A percentile compares a stretch with the other conserved stretches of the same genome.
Evolutionary conservation across 2,888 invertebrate genomes (phyloP).

Genomic region (Cerceris rybyensis): DNA sequence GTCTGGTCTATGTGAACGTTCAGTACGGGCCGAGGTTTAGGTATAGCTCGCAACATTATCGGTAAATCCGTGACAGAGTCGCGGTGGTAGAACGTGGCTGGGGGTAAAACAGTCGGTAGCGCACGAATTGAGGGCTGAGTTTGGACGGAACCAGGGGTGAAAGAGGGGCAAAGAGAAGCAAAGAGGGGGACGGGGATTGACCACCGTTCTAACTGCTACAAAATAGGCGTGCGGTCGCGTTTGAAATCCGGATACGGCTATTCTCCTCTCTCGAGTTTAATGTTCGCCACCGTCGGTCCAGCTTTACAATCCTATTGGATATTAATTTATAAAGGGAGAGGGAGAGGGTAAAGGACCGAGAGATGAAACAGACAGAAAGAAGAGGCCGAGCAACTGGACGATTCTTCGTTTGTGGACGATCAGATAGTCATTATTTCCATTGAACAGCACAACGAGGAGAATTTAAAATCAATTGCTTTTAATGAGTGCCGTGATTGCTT

Average conservation of each 20-base stretch:
- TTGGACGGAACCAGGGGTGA: background rate
- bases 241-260: conserved; percentile 71
- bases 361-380: no score
- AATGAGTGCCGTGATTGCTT: background rate
- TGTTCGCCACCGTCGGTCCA: conserved; percentile 13
- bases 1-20: conserved; percentile 1
- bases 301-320: conserved; percentile 18
- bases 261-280: conserved; percentile 63
- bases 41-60: conserved; percentile 74
- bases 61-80: conserved; percentile 77
- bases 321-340: conserved; percentile 42
- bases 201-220: conserved; percentile 71
- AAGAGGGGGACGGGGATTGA: conserved; percentile 42
- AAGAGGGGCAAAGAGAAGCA: conserved; percentile 11
- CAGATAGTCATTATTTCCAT: background rate
- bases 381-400: background rate
- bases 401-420: background rate
- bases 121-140: conserved; percentile 25
- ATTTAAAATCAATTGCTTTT: background rate
- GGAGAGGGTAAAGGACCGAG: no score
- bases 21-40: conserved; percentile 3
- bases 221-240: conserved; percentile 77
- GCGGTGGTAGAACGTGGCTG: conserved; percentile 35
- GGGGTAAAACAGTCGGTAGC: conserved; percentile 48
- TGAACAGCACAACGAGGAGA: background rate